Percentiles rank a stretch among this genome's conserved stretches.
Evolutionary conservation across 2,888 invertebrate genomes (phyloP).

Genomic region (Eupithecia tripunctaria): DNA sequence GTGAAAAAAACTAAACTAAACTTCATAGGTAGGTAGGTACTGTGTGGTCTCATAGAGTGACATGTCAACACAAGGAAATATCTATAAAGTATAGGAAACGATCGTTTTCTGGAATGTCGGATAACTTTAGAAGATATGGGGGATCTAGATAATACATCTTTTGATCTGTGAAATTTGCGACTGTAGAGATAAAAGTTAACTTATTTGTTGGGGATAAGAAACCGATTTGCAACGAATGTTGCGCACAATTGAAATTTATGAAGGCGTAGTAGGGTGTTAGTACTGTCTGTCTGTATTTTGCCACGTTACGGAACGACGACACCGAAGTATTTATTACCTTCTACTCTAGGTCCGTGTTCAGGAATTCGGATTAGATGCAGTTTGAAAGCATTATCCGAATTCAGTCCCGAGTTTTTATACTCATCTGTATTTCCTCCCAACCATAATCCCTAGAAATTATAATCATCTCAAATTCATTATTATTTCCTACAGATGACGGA

Average conservation of each 20-base stretch:
- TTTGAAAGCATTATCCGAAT: background rate
- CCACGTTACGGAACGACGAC: background rate
- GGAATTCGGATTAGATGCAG: background rate
- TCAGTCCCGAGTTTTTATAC: background rate
- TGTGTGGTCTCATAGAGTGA: background rate
- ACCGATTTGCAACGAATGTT: conserved; percentile 12
- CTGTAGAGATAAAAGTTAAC: conserved; percentile 16
- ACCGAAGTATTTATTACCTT: background rate
- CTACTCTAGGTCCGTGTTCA: background rate
- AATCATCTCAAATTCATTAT: too few relatives aligned
- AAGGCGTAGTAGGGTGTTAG: background rate
- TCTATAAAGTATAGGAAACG: background rate
- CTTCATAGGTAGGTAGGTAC: background rate
- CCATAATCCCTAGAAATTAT: too few relatives aligned
- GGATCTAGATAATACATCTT: conserved; percentile 37
- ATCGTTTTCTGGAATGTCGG: background rate
- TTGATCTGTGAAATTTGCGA: conserved; percentile 29
- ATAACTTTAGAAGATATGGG: conserved; percentile 19
- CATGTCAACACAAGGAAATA: background rate
- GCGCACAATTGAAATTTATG: background rate
- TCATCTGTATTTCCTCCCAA: too few relatives aligned
- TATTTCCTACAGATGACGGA: too few relatives aligned
- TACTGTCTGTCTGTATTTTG: background rate
- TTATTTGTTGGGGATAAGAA: conserved; percentile 19
- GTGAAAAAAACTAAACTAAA: too few relatives aligned